Percentiles rank a stretch among this genome's conserved stretches.
These are phyloP conservation scores for Montipora sp. DNA, from an alignment of 64 coral and sea anemone species.

Conservation along the genomic window DNA sequence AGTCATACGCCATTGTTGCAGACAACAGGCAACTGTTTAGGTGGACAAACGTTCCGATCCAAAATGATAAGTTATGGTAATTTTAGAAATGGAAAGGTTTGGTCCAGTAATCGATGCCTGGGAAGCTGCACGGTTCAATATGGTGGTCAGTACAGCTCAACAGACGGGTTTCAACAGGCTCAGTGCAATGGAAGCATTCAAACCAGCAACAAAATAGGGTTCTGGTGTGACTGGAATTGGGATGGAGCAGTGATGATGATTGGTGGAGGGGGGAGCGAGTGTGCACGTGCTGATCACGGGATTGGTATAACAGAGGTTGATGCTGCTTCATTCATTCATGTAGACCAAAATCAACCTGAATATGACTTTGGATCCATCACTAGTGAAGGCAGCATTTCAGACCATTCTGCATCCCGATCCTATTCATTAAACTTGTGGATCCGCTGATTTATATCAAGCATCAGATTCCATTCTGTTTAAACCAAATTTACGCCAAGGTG, in stretches of 20 bases:
- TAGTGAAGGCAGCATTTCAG: no score
- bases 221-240: neutral
- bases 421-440: slow-evolving; percentile 26
- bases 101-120: slow-evolving; percentile 23
- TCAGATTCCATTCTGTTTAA: no score
- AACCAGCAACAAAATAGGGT: neutral
- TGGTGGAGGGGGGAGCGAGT: neutral
- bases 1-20: no score
- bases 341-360: fast-evolving
- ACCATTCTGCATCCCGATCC: neutral
- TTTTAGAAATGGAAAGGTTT: neutral
- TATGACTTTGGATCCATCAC: neutral
- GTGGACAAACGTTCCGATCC: no score
- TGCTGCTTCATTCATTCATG: no score
- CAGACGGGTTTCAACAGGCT: neutral
- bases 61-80: no score
- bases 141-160: neutral
- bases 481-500: no score
- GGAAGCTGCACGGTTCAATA: neutral
- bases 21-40: no score
- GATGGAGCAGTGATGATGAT: neutral
- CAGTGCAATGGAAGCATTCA: neutral
- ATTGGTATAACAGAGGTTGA: slow-evolving; percentile 9
- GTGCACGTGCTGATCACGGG: slow-evolving; percentile 25
- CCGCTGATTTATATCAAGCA: no score